Base-by-base conservation (phyloP, 2,797 vertebrate species). In the Artibeus lituratus region DNA sequence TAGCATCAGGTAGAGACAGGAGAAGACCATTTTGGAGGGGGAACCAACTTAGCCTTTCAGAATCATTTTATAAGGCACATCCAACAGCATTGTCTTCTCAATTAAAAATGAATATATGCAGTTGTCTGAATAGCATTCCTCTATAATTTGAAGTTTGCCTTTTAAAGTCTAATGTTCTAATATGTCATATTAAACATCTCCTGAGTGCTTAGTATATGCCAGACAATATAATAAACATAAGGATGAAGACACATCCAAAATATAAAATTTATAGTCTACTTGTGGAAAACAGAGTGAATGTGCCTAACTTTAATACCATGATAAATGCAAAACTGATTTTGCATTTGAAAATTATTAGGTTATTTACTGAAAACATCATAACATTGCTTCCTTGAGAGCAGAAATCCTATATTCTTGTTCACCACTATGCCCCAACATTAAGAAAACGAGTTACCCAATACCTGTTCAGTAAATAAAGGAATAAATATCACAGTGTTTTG, bases 1-100 rank as follows among this genome's bases (percentile, higher is more conserved):
- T 94, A 97, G 70, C 81, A 85, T 93, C 73, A 96, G 87, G 42
- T 87, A 82, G 59, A 96, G 62, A 90, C 89, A 84, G 91, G 90
- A 97, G 32, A 53, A 12, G 37, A 67, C 65, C 80, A 55, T 59
- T 86, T 26, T 29, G 35, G 62, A 91, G 37, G 3, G 1, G 42
- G 35, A 86, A 65, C 74, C 19, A 88, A 81, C 32, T 93, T 62
- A 81, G 62, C 5, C 32, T 88, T 59, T 92, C n/a, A 81, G 59
- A 87, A 21, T 57, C 32, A 91, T 83, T 91, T 55, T 70, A 84
- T 22, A 89, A 80, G 32, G 10, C 9, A 76, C 7, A 53, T 51
- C 42, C 0, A 9, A 76, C 7, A 47, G 12, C 6, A 6, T 1
- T 16, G 7, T 37, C 81, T 92, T 73, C 72, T 49, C 16, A 85